Evolutionary conservation across 2,113 vertebrate genomes (phyloP), one percentile per base, ranked within the genome.

Genomic region (Ceyx melanurus): DNA sequence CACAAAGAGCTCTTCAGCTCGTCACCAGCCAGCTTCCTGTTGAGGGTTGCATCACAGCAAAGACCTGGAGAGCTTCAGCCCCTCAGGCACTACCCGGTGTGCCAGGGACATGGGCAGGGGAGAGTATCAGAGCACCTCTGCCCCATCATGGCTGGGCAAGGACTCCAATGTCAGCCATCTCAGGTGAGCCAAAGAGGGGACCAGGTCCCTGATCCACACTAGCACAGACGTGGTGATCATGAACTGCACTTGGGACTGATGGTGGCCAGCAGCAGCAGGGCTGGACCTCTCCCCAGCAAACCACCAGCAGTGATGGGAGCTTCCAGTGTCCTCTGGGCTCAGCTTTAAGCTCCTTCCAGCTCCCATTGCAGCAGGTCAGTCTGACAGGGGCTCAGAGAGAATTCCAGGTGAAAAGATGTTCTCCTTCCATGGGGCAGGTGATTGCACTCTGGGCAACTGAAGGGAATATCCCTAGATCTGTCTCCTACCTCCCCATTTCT

Each of bases 1-100:
- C 58, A 35, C 48, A 33, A 31, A 81, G 50, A 82, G 58, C 82
- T 82, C 62, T 80, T 75, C 87, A 92, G 87, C 87, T 67, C 61
- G 15, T 61, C 5, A 1, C 67, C 89, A 81, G 37, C 51, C 57
- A 13, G 66, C 66, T 84, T 68, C 82, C 46, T 50, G 23, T 33
- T 87, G 42, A 54, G 79, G 75, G 33, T 75, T 88, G 72, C 46
- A n/a, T 54, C 7, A 0, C 11, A 61, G 48, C 65, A 78, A 80
- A 86, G 65, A 37, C 77, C 81, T 26, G 50, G 43, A 73, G 19
- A 79, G 21, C 26, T 20, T 57, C 74, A 50, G 13, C 29, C 11
- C 61, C 65, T 43, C 28, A 8, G 48, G 15, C 6, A 6, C 46
- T 46, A 15, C 21, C 53, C 29, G 33, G 16, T 50, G 15, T 58